Evolutionary conservation across 2,797 vertebrate genomes (phyloP).

Genomic region (Natrix natrix): DNA sequence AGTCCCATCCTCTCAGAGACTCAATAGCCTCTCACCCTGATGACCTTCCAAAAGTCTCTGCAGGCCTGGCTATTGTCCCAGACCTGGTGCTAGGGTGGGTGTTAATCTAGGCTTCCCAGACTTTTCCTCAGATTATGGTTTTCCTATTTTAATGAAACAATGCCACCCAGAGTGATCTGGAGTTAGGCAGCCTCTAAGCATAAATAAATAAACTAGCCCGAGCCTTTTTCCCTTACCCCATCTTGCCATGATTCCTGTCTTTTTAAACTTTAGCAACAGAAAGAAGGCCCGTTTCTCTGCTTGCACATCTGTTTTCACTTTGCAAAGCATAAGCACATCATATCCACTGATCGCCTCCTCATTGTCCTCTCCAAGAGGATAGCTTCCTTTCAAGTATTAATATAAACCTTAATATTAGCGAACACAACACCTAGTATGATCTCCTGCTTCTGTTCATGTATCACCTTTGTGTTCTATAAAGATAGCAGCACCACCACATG

Average conservation of each 20-base stretch:
- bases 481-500: conserved; percentile 26
- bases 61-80: not conserved
- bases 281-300: not conserved
- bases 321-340: not conserved
- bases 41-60: not conserved
- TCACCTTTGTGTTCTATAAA: not conserved
- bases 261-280: not conserved
- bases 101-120: not conserved
- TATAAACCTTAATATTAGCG: not conserved
- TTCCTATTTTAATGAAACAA: not conserved
- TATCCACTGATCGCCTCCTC: not conserved
- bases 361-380: too few species aligned
- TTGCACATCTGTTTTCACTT: not conserved
- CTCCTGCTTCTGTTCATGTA: not conserved
- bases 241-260: not conserved
- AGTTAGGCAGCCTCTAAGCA: not conserved
- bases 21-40: not conserved
- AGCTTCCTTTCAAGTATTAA: not conserved
- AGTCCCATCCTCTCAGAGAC: not conserved
- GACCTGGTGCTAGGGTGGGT: not conserved
- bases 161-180: not conserved
- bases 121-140: not conserved
- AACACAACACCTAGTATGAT: not conserved
- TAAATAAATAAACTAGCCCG: not conserved
- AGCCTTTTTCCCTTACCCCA: not conserved